Percentiles rank a stretch among this genome's conserved stretches.
Conservation (phyloP, 2,888 invertebrate species). For the Himalopsyche tibetana region DNA sequence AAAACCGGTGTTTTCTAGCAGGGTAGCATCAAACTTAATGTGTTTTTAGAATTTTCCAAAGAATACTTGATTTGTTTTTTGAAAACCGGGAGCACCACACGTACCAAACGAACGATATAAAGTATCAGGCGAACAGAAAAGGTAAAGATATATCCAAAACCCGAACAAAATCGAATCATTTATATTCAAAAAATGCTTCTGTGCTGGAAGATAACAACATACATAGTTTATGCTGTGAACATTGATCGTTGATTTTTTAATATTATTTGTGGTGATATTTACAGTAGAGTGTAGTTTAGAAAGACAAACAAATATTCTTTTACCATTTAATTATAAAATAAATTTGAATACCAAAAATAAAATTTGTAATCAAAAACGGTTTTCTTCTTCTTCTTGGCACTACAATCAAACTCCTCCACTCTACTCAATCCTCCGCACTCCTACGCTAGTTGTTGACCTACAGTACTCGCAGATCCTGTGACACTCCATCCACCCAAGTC, state of each 20-base stretch:
- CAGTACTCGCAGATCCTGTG: too few relatives aligned
- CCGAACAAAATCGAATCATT: slow-evolving; percentile 63
- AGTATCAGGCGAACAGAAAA: slow-evolving; percentile 50
- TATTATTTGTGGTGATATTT: too few relatives aligned
- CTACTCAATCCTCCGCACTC: too few relatives aligned
- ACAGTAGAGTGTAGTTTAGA: too few relatives aligned
- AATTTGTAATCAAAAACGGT: too few relatives aligned
- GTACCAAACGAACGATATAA: slow-evolving; percentile 49
- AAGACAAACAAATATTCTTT: too few relatives aligned
- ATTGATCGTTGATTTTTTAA: background rate
- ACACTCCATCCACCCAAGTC: too few relatives aligned
- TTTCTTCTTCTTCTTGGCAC: too few relatives aligned
- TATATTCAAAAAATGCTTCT: slow-evolving; percentile 65
- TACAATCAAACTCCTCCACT: too few relatives aligned
- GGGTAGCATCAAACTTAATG: background rate
- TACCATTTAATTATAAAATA: too few relatives aligned
- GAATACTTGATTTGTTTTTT: slow-evolving; percentile 46
- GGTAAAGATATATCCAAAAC: slow-evolving; percentile 49
- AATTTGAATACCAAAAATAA: too few relatives aligned
- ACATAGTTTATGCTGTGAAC: slow-evolving; percentile 2
- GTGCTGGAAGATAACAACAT: slow-evolving; percentile 60
- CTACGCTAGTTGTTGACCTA: too few relatives aligned
- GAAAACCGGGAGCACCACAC: slow-evolving; percentile 46
- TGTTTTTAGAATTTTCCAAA: slow-evolving; percentile 34
- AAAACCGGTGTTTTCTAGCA: background rate